Conservation (phyloP, 1,140 invertebrate genomes). For the Latrodectus geometricus region DNA sequence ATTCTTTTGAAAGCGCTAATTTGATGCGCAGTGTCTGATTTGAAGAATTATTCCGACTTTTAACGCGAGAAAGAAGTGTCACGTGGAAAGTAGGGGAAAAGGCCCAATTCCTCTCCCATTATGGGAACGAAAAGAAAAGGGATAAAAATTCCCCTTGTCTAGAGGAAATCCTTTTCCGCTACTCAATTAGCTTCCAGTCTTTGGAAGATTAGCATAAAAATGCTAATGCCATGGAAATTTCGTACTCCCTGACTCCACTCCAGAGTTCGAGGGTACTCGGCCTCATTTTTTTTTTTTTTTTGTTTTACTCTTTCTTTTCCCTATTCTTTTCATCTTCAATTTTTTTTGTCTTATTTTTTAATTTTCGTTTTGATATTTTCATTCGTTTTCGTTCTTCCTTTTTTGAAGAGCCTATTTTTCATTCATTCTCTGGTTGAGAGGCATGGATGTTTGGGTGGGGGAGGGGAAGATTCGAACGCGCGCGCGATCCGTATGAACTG, state of each 20-base stretch:
- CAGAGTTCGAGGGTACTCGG: not conserved
- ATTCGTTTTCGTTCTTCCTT: not conserved
- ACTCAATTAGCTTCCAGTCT: conserved; percentile 56
- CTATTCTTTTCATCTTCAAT: not conserved
- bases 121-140: conserved; percentile 18
- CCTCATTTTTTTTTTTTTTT: not conserved
- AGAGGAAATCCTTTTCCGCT: conserved; percentile 49
- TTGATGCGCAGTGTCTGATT: not conserved
- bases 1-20: not conserved
- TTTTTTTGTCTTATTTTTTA: not conserved
- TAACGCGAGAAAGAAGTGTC: not conserved
- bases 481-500: not conserved
- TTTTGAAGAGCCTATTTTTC: conserved; percentile 6
- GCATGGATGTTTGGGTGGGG: not conserved
- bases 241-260: conserved; percentile 42
- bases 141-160: conserved; percentile 33
- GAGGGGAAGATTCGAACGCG: not conserved
- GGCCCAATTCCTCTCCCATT: conserved; percentile 28
- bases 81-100: not conserved
- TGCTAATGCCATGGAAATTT: conserved; percentile 58
- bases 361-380: not conserved
- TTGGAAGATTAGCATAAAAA: conserved; percentile 54
- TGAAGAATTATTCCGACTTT: not conserved
- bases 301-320: not conserved
- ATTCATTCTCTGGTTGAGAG: not conserved